Percentiles rank a stretch among this genome's conserved stretches.
phyloP scores from a whole-genome alignment of 1,140 invertebrate species.

The Magallana angulata region DNA sequence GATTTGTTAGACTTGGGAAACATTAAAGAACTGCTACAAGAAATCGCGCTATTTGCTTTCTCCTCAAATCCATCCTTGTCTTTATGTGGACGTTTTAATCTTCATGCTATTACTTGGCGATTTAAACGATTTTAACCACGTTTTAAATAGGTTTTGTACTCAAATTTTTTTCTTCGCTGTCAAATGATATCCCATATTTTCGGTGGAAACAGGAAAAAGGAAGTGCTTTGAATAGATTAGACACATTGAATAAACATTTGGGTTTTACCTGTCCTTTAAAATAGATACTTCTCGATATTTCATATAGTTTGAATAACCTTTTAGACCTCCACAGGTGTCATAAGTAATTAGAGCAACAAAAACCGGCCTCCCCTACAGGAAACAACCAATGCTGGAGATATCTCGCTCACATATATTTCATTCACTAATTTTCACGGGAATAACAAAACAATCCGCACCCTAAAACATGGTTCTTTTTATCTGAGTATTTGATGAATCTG shows the following conservation, averaged over 20 bases:
- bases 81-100: background rate
- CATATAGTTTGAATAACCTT: no score
- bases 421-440: constrained; percentile 3
- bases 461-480: constrained; percentile 24
- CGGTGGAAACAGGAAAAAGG: background rate
- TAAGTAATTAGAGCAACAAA: background rate
- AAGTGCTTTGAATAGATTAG: background rate
- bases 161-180: background rate
- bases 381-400: background rate
- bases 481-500: background rate
- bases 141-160: background rate
- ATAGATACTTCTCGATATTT: no score
- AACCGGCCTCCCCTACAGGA: background rate
- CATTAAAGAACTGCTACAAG: background rate
- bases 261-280: no score
- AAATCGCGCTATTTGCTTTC: background rate
- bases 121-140: background rate
- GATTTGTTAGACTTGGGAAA: background rate
- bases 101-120: background rate
- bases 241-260: no score
- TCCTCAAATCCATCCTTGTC: background rate
- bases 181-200: background rate
- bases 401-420: constrained; percentile 5
- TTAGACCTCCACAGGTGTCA: background rate
- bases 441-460: constrained; percentile 10